Evolutionary conservation across 2,888 invertebrate genomes (phyloP), one percentile per base, ranked within the genome.

Genomic region (Lasioglossum leucozonium): DNA sequence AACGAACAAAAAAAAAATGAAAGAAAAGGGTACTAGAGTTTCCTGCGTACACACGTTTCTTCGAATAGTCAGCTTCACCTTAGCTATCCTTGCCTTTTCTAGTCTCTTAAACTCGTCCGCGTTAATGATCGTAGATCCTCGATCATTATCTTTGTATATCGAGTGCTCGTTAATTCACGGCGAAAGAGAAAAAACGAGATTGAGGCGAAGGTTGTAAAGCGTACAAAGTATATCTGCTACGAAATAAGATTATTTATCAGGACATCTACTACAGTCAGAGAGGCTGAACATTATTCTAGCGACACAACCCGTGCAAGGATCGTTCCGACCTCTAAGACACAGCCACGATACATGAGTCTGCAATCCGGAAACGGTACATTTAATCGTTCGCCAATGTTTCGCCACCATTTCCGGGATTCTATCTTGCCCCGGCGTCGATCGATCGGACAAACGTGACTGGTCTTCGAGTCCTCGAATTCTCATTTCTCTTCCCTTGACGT

Each of bases 191-290:
- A 78, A 51, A 51, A 55, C 11, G 26, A 67, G 65, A 55, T 6
- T 42, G 44, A 40, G 72, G 37, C 55, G 73, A 69, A 75, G 71
- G 26, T 71, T 76, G 62, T 62, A 78, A 78, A 84, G 47, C 16
- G 65, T 73, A 75, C 65, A 78, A 84, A 72, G 69, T 75, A 72
- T 77, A 76, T 79, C 62, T 71, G 69, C 78, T 82, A 76, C 22
- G 74, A 80, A 86, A 81, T 44, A 51, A 87, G 77, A 40, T 81
- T 72, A 55, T 75, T 75, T 71, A 44, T 76, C 67, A 42, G 71
- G 40, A 47, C 58, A 78, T 72, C 65, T 55, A 18, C 55, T 78
- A 83, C 30, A 67, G 55, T 55, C 65, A 22, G 26, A 37, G 65
- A 65, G 65, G 47, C 44, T 47, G 26, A 55, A 74, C 55, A 75